Base-by-base conservation (phyloP, 2,113 vertebrate species). In the Pandion haliaetus region DNA sequence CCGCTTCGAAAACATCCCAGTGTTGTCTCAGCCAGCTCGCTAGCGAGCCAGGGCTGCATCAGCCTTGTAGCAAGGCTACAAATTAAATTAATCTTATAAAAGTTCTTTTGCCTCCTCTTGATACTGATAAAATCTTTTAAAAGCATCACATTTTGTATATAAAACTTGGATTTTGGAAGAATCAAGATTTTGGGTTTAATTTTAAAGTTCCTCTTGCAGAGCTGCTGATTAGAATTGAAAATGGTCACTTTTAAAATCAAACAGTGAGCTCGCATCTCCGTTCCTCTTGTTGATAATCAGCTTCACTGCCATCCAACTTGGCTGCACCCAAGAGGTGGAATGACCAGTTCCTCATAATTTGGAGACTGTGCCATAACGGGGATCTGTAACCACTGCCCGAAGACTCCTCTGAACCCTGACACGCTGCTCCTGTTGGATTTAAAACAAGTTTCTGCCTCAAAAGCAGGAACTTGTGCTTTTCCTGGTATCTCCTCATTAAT, bases 281-380 rank as follows among this genome's bases (percentile, higher is more conserved):
- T 10, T 32, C 47, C 49, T 32, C 58, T 36, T 3, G 0, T 1
- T 12, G 52, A 26, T 36, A 50, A 50, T 12, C 11, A 1, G 4
- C 13, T 62, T 47, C 0, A 44, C 36, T n/a, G 20, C 25, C 5
- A 0, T 29, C 23, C 6, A 2, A 3, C 32, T n/a, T 3, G 3
- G 14, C 50, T 9, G 52, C 3, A 4, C 54, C 20, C 2, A 1
- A 15, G 42, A 25, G 31, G 5, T 6, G 21, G 26, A 26, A 23
- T 1, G 2, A 34, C 70, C 42, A 2, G 7, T 17, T 86, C 49
- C 23, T 57, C 2, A 9, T 8, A 5, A 10, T 59, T 34, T 12
- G 36, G 36, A 36, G 32, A 9, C 14, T 4, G 24, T 3, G 8
- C 26, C 0, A 2, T 44, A 17, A 20, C 2, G 3, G 28, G 17